Evolutionary conservation across 2,113 vertebrate species (phyloP).

Genomic region (Passer montanus): DNA sequence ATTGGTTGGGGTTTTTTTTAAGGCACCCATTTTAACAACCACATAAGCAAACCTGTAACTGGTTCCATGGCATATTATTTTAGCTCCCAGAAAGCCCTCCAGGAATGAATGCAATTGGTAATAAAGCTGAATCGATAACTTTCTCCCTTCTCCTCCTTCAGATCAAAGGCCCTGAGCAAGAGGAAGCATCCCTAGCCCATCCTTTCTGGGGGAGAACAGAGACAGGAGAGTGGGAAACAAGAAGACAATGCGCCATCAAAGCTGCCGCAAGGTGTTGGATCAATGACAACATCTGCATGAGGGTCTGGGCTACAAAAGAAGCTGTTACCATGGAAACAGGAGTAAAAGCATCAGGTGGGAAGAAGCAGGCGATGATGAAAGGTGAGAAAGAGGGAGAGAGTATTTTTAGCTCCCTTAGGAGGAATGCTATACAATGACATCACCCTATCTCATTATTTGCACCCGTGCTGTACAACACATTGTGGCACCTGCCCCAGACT

Average conservation of each 20-base stretch:
- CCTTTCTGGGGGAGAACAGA: background rate
- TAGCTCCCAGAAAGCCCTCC: background rate
- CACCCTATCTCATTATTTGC: conserved; percentile 56
- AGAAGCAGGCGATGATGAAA: conserved; percentile 52
- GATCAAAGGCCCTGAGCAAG: background rate
- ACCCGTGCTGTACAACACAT: conserved; percentile 11
- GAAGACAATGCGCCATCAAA: conserved; percentile 56
- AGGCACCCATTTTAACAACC: background rate
- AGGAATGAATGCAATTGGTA: conserved; percentile 31
- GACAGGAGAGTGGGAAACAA: conserved; percentile 35
- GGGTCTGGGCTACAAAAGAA: conserved; percentile 68
- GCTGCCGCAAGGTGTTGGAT: conserved; percentile 70
- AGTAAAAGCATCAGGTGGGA: conserved; percentile 60
- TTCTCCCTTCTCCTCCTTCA: background rate
- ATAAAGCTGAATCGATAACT: background rate
- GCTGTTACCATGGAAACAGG: conserved; percentile 77
- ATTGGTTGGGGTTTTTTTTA: background rate
- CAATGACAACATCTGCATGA: conserved; percentile 68
- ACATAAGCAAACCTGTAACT: background rate
- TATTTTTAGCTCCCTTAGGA: conserved; percentile 69
- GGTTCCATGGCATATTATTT: background rate
- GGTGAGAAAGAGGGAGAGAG: conserved; percentile 55
- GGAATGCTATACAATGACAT: conserved; percentile 41
- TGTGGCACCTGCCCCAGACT: conserved; percentile 43
- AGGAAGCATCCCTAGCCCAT: background rate